Base-by-base conservation (phyloP, 2,797 vertebrate genomes). In the Syngnathus rostellatus region DNA sequence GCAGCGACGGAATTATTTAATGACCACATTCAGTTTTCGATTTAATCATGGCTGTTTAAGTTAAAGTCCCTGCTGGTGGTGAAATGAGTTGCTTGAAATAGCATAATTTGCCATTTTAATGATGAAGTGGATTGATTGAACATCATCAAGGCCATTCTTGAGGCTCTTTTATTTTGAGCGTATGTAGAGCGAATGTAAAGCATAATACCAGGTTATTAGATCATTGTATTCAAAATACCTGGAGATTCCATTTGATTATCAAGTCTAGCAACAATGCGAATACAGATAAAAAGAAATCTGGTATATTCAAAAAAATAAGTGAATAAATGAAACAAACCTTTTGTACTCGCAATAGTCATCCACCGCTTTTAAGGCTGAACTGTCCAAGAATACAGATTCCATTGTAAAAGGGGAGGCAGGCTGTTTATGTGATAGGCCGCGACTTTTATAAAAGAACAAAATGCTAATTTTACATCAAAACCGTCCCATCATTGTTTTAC, bases 261-360 rank as follows among this genome's bases (percentile, higher is more conserved):
- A 31, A 60, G 25, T 25, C 25, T 25, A 25, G 25, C 25, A 1
- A 25, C 14, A 14, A 46, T 46, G 12, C 25, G n/a, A 21, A 38
- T 40, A n/a, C 14, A 5, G 23, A 17, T 40, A 41, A 8, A 19
- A 19, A 50, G 8, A 7, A 23, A 23, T 23, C 23, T 6, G 31
- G 9, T 31, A 19, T n/a, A 39, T 60, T 17, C 19, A 39, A 61
- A 2, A 2, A 2, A 19, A 61, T 11, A 17, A 40, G 1, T 55
- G 8, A 66, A 23, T 23, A 23, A 23, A 23, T 23, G 23, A 23
- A 23, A 77, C 84, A 72, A 75, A 91, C 90, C 89, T 87, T 73
- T 45, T 87, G 77, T 92, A 92, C 75, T 89, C 83, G 63, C 82
- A 76, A 79, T 90, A 92, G 23, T 87, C 84, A 54, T 91, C 87